phyloP scores from a whole-genome alignment of 2,797 vertebrate genomes.

The Echiichthys vipera region DNA sequence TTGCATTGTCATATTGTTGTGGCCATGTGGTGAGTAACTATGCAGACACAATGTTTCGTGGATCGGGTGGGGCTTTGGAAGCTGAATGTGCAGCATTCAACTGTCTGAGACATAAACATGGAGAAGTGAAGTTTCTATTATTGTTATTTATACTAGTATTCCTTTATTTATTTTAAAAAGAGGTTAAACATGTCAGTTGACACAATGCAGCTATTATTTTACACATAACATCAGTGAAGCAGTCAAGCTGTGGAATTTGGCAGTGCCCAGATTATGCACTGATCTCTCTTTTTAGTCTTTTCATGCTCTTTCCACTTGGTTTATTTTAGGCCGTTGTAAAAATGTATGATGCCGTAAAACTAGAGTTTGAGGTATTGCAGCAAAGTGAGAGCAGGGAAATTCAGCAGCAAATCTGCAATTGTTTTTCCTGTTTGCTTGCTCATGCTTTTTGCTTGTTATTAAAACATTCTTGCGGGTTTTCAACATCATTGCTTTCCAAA shows the following conservation, averaged over 20 bases:
- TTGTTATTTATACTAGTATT: conserved; percentile 6
- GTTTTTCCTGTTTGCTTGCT: conserved; percentile 35
- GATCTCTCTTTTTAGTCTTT: conserved; percentile 25
- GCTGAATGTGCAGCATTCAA: neutral
- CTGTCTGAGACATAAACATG: neutral
- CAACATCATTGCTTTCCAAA: conserved; percentile 41
- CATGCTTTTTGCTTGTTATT: conserved; percentile 61
- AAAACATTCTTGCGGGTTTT: conserved; percentile 71
- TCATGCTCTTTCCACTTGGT: conserved; percentile 35
- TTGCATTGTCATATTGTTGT: neutral
- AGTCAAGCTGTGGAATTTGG: conserved; percentile 1
- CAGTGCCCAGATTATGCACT: conserved; percentile 8
- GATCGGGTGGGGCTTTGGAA: neutral
- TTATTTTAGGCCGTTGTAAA: conserved; percentile 65
- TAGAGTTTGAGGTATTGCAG: conserved; percentile 43
- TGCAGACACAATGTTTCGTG: conserved; percentile 4
- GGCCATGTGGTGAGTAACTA: neutral
- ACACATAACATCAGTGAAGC: conserved; percentile 23
- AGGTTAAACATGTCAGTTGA: conserved; percentile 64
- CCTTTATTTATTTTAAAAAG: too few species aligned
- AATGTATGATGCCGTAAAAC: conserved; percentile 62
- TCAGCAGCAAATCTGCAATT: conserved; percentile 54
- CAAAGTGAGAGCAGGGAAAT: conserved; percentile 49
- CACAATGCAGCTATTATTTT: conserved; percentile 64
- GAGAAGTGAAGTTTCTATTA: neutral